A percentile compares a stretch with the other conserved stretches of the same genome.
These are phyloP conservation scores for Agriopis leucophaearia DNA, from an alignment of 2,888 invertebrate species.

Conservation along the genomic window DNA sequence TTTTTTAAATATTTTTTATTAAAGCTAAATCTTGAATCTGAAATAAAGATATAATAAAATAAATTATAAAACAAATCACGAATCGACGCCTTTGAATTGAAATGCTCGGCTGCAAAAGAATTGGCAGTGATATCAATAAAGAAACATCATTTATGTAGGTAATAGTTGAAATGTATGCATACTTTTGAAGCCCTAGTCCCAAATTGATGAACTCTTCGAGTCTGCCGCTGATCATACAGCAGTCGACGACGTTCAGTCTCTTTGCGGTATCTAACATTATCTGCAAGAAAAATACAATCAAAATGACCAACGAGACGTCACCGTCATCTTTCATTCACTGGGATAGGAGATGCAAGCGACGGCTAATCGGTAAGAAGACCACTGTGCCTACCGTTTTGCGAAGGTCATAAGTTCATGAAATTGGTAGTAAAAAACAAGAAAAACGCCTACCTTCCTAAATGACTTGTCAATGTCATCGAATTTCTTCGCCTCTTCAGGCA, in stretches of 20 bases:
- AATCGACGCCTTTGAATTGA: no score
- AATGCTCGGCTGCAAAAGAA: no score
- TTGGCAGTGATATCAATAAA: neutral
- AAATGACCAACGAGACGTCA: no score
- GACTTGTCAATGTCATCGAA: conserved; percentile 95
- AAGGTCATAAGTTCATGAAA: no score
- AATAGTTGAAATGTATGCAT: conserved; percentile 41
- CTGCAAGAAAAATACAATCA: conserved; percentile 67
- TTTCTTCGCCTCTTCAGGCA: conserved; percentile 96
- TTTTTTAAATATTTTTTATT: no score
- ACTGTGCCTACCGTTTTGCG: neutral
- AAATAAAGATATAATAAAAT: no score
- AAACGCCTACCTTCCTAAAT: conserved; percentile 88
- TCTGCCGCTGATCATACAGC: conserved; percentile 91
- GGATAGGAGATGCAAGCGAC: no score
- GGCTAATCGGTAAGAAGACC: no score
- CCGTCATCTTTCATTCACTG: no score
- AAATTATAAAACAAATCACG: no score
- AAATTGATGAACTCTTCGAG: conserved; percentile 91
- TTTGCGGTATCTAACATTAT: conserved; percentile 95
- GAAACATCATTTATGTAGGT: neutral
- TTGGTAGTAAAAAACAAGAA: neutral
- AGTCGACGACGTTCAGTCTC: conserved; percentile 91
- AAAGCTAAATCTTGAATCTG: no score
- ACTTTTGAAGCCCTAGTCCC: conserved; percentile 91